Evolutionary conservation across 2,888 invertebrate genomes (phyloP).

Genomic region (Napeogenes inachia): DNA sequence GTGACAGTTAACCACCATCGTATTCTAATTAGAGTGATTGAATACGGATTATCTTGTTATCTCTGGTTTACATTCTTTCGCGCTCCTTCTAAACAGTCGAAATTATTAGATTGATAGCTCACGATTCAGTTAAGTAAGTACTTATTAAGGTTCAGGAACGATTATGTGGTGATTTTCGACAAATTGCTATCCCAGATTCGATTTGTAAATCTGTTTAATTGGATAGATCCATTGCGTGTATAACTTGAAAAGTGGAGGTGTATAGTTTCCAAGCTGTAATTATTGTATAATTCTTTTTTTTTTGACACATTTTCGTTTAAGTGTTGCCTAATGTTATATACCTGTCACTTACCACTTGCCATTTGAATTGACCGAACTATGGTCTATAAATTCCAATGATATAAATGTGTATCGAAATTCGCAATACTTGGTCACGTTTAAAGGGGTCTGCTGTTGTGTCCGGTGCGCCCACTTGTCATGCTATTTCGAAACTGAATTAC

Average conservation of each 20-base stretch:
- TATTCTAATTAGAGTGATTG: conserved; percentile 40
- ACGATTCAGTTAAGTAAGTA: conserved; percentile 28
- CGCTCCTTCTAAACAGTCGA: conserved; percentile 27
- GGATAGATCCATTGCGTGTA: not conserved
- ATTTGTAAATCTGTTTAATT: conserved; percentile 1
- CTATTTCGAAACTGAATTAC: conserved; percentile 30
- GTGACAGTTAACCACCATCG: conserved; percentile 41
- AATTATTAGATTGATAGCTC: conserved; percentile 23
- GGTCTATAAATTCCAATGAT: not conserved
- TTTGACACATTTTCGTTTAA: no score
- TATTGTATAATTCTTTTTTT: no score
- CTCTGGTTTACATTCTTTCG: conserved; percentile 25
- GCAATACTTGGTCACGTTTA: conserved; percentile 42
- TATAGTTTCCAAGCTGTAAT: no score
- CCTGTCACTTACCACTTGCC: not conserved
- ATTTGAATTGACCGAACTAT: not conserved
- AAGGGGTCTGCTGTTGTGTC: conserved; percentile 36
- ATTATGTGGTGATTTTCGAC: conserved; percentile 17
- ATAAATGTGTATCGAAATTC: not conserved
- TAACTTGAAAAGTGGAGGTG: no score
- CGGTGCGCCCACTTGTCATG: conserved; percentile 50
- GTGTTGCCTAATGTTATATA: not conserved
- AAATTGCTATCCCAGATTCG: conserved; percentile 8
- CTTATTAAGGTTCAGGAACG: conserved; percentile 19
- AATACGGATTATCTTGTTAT: conserved; percentile 29